Evolutionary conservation across 37 sponge, comb jelly and placozoan species (phyloP), one percentile per base, ranked within the genome.

Genomic region (Amphimedon queenslandica): DNA sequence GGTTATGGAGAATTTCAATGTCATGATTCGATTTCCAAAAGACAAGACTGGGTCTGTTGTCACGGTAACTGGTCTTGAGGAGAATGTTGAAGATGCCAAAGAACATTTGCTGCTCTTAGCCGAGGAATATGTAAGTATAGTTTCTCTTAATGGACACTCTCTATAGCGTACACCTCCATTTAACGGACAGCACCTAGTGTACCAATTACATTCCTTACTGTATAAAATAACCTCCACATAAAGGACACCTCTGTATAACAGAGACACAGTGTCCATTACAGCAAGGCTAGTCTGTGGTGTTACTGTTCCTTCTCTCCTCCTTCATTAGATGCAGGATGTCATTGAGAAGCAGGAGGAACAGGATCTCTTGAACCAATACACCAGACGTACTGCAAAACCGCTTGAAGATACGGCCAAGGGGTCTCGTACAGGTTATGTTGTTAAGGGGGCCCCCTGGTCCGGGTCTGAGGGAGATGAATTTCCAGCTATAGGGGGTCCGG

Each of bases 291-390:
- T n/a, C n/a, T n/a, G n/a, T n/a, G n/a, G n/a, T n/a, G n/a, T n/a
- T n/a, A n/a, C n/a, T n/a, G n/a, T n/a, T n/a, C n/a, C n/a, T n/a
- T n/a, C n/a, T n/a, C n/a, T n/a, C n/a, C n/a, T n/a, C n/a, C n/a
- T n/a, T n/a, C n/a, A n/a, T n/a, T n/a, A n/a, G 91, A 84, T 90
- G 84, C 78, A 85, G 63, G 91, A 90, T 73, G 87, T 90, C 1
- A 74, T 69, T 40, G 81, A 82, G 43, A 55, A 63, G 33, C 78
- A 76, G n/a, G 85, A 92, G 33, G 81, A 88, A 40, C 47, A 84
- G 69, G 85, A 75, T 1, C 40, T 92, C 47, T 32, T 24, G 68
- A 65, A 74, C 10, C 64, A 69, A 58, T 92, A 92, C 78, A 88
- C 84, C 1, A 72, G 53, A 18, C 37, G 41, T 40, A 57, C 63